Evolutionary conservation across 2,888 invertebrate species (phyloP).

Genomic region (Caenorhabditis macrosperma): DNA sequence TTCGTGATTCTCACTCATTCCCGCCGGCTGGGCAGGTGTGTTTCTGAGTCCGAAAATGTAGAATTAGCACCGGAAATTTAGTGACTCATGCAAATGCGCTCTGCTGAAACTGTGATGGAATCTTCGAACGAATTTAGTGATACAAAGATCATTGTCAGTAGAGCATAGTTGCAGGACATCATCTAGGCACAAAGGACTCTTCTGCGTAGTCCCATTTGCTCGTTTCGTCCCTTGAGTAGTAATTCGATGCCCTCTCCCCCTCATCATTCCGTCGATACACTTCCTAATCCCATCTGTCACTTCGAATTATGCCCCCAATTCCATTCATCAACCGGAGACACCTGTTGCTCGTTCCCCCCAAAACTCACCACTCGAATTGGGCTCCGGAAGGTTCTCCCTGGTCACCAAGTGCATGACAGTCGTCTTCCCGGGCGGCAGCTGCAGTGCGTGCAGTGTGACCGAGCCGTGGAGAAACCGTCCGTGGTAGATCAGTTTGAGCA

Average conservation of each 20-base stretch:
- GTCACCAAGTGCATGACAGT: constrained; percentile 99
- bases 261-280: neutral
- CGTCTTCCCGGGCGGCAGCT: constrained; percentile 96
- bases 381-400: constrained; percentile 98
- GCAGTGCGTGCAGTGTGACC: constrained; percentile 85
- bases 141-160: too few species aligned
- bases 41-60: too few species aligned
- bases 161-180: too few species aligned
- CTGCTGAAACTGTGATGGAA: too few species aligned
- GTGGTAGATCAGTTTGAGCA: constrained; percentile 98
- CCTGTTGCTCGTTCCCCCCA: constrained; percentile 12
- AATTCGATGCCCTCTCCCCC: neutral
- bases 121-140: too few species aligned
- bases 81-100: too few species aligned
- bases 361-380: constrained; percentile 84
- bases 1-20: too few species aligned
- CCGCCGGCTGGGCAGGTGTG: too few species aligned
- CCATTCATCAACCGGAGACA: constrained; percentile 11
- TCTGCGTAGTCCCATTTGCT: too few species aligned
- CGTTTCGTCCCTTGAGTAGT: neutral
- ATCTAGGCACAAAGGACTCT: too few species aligned
- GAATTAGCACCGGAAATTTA: too few species aligned
- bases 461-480: constrained; percentile 86
- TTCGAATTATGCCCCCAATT: constrained; percentile 41
- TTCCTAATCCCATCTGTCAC: constrained; percentile 30